Percentiles rank a stretch among this genome's conserved stretches.
phyloP scores from a whole-genome alignment of 2,888 invertebrate species.

The Mythimna ferrago region DNA sequence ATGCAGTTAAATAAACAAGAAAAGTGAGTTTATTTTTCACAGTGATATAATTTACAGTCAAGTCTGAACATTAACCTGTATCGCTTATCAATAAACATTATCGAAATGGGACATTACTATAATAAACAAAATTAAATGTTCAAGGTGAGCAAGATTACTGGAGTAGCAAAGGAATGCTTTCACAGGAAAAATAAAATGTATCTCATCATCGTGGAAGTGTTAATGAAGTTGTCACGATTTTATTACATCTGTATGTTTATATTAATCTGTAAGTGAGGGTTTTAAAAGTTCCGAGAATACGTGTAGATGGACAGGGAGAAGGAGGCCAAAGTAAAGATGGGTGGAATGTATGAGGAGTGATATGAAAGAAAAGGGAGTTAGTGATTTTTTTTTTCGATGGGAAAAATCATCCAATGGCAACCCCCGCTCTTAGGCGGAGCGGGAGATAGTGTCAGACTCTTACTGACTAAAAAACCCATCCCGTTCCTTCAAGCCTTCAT shows the following conservation, averaged over 20 bases:
- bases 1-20: conserved; percentile 3
- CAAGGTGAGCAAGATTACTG: conserved; percentile 26
- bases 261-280: background rate
- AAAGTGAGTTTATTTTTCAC: conserved; percentile 7
- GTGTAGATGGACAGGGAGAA: too few relatives aligned
- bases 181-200: conserved; percentile 11
- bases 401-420: too few relatives aligned
- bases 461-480: too few relatives aligned
- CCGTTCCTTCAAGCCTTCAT: too few relatives aligned
- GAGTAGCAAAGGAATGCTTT: conserved; percentile 8
- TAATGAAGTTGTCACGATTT: conserved; percentile 22
- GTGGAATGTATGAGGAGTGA: too few relatives aligned
- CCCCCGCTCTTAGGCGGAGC: too few relatives aligned
- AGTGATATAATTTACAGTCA: conserved; percentile 7
- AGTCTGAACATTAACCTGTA: conserved; percentile 16
- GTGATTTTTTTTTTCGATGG: too few relatives aligned
- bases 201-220: conserved; percentile 16
- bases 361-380: too few relatives aligned
- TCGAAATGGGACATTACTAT: conserved; percentile 11
- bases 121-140: conserved; percentile 25
- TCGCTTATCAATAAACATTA: conserved; percentile 17
- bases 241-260: background rate
- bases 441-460: too few relatives aligned
- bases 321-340: too few relatives aligned
- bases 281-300: too few relatives aligned